phyloP scores from a whole-genome alignment of 2,888 invertebrate species.

The Psococerastis gibbosa region DNA sequence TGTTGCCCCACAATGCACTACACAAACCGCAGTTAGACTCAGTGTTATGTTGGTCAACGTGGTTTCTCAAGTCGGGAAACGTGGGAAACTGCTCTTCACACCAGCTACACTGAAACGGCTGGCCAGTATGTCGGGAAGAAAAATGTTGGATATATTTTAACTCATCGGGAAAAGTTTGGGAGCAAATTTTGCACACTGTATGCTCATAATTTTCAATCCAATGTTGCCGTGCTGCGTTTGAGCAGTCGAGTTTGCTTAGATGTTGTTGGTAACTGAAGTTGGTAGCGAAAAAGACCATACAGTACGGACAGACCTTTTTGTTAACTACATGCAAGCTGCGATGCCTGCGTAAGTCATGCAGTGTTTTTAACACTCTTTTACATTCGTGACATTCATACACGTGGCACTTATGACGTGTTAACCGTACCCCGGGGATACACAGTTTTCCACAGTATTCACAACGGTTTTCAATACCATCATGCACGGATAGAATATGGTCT shows the following conservation, averaged over 20 bases:
- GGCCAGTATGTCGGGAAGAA: neutral
- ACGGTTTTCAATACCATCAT: slow-evolving; percentile 1
- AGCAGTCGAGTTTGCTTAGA: neutral
- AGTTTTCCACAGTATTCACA: neutral
- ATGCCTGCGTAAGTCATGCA: no score
- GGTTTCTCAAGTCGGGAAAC: neutral
- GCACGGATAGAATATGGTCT: neutral
- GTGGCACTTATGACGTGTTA: neutral
- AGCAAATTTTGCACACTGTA: neutral
- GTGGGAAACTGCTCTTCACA: slow-evolving; percentile 4
- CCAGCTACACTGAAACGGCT: slow-evolving; percentile 5
- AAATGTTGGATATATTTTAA: slow-evolving; percentile 3
- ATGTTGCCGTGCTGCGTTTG: slow-evolving; percentile 2
- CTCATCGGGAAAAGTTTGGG: neutral
- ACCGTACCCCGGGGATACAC: neutral
- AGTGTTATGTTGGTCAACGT: neutral
- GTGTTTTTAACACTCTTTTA: neutral
- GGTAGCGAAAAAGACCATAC: no score
- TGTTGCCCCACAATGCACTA: no score
- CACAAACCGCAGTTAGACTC: slow-evolving; percentile 1
- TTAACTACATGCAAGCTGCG: no score
- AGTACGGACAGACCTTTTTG: no score
- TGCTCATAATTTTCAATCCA: neutral
- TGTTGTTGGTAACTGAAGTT: slow-evolving; percentile 1
- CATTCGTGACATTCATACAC: neutral